Percentiles rank a stretch among this genome's conserved stretches.
phyloP scores from a whole-genome alignment of 2,797 vertebrate genomes.

The Tangara arthus region DNA sequence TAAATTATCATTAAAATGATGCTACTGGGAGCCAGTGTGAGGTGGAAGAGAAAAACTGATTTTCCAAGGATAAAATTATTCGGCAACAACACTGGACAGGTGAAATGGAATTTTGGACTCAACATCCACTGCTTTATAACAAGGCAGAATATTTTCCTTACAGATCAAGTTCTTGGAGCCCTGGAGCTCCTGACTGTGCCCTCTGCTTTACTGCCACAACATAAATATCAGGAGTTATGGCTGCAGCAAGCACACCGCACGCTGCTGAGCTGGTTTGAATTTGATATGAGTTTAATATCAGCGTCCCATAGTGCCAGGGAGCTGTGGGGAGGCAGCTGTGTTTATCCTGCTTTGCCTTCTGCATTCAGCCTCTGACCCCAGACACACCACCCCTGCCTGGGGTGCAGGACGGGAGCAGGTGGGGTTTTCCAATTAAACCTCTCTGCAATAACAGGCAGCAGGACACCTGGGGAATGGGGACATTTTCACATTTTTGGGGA shows the following conservation, averaged over 20 bases:
- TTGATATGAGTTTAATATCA: background rate
- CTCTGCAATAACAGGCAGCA: rapidly evolving
- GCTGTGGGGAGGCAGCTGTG: background rate
- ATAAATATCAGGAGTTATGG: background rate
- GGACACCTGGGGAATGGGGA: background rate
- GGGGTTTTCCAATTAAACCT: background rate
- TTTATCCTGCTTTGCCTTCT: background rate
- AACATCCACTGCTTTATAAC: background rate
- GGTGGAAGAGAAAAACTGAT: background rate
- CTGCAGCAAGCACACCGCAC: background rate
- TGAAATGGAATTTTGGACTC: background rate
- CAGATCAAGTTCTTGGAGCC: background rate
- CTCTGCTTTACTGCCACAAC: background rate
- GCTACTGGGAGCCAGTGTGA: background rate
- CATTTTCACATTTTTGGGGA: background rate
- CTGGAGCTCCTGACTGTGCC: background rate
- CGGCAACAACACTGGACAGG: background rate
- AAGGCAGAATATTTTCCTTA: background rate
- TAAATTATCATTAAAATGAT: background rate
- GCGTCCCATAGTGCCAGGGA: background rate
- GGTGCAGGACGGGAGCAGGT: background rate
- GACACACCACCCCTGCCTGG: rapidly evolving
- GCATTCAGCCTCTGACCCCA: background rate
- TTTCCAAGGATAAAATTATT: background rate
- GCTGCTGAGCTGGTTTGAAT: slow-evolving; percentile 33